Evolutionary conservation across 2,113 vertebrate genomes (phyloP), one percentile per base, ranked within the genome.

Genomic region (Mixornis gularis): DNA sequence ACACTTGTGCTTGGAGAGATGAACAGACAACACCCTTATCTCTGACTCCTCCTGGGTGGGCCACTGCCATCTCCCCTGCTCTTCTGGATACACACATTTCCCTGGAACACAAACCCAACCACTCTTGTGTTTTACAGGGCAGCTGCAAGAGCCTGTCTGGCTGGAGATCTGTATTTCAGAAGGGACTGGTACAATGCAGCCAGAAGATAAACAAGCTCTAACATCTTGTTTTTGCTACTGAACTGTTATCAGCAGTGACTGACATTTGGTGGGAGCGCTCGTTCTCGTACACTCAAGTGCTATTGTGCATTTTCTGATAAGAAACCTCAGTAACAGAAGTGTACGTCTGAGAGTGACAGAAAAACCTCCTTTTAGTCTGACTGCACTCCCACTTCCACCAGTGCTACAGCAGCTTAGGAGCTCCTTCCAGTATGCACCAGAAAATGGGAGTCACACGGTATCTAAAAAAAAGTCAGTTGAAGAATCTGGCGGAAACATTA

Each of bases 241-340:
- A 91, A n/a, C 89, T 13, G 55, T 78, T 96, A 96, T 96, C 96
- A 94, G 87, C 73, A 64, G 22, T n/a, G 56, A 83, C 93, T 94
- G 93, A 90, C 95, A 84, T 94, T 91, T 87, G 87, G 79, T 85
- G 59, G 68, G 81, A 85, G 89, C 59, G 70, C 92, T 93, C 32
- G 0, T 82, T 95, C 93, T 95, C 36, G 43, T 79, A 87, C 66
- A 9, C 40, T 71, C 32, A 4, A 76, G 84, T 77, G 80, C 89
- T 68, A 20, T 87, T 91, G 82, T 94, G 89, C 72, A 91, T 83
- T 77, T 84, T 81, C 95, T 88, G 94, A 96, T 96, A 96, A 96
- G 94, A 92, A 95, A 80, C 89, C 85, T 94, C 89, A 89, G 79
- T 66, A 91, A 88, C 91, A 69, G 94, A 83, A 90, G 10, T 10